Conservation (phyloP, 2,888 invertebrate species). For the Andrena bicolor region DNA sequence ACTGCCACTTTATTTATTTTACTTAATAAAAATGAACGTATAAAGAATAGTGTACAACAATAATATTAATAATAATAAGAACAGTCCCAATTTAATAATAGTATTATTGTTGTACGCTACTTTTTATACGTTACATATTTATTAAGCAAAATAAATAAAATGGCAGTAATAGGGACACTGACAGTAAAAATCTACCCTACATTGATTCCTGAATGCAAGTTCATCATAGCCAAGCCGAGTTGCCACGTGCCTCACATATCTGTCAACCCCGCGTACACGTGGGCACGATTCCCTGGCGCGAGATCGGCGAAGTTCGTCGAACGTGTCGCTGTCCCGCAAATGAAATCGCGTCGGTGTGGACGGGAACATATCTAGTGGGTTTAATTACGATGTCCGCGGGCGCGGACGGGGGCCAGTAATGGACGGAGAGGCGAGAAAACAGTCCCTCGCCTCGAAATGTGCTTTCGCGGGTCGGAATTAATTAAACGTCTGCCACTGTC, state of each 20-base stretch:
- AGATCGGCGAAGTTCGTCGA: constrained; percentile 17
- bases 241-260: background rate
- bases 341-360: constrained; percentile 23
- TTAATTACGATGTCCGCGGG: constrained; percentile 38
- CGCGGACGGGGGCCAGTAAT: constrained; percentile 12
- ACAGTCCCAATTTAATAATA: no score
- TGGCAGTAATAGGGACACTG: no score
- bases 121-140: no score
- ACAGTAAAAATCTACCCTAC: no score
- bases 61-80: no score
- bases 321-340: background rate
- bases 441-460: background rate
- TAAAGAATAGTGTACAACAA: no score
- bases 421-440: constrained; percentile 11
- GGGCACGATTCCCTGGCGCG: background rate
- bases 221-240: background rate
- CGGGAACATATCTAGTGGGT: background rate
- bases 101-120: no score
- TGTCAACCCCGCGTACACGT: background rate
- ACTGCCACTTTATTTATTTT: no score
- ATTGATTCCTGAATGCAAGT: background rate
- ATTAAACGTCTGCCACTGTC: constrained; percentile 43
- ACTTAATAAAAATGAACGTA: no score
- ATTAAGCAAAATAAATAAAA: no score
- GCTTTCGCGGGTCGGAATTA: constrained; percentile 41